Conservation (phyloP, 2,888 invertebrate genomes). For the Leistus spinibarbis region DNA sequence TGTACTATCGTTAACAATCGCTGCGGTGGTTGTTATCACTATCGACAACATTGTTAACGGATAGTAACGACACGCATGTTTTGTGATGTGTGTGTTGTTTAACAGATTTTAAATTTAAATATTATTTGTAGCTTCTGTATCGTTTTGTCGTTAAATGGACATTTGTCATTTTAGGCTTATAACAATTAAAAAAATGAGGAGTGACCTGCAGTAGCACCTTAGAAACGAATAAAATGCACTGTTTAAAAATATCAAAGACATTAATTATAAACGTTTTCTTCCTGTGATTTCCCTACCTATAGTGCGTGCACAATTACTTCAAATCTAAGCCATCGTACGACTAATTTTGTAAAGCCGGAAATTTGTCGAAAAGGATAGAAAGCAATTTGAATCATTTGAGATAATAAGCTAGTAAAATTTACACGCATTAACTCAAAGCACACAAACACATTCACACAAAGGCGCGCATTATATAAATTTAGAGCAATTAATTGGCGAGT, state of each 20-base stretch:
- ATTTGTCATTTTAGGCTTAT: no score
- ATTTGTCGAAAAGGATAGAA: conserved; percentile 15
- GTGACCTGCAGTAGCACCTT: no score
- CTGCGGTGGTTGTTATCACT: not conserved
- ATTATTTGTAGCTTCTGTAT: conserved; percentile 11
- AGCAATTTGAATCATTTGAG: conserved; percentile 12
- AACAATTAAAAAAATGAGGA: no score
- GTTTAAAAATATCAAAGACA: conserved; percentile 6
- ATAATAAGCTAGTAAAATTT: conserved; percentile 13
- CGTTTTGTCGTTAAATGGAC: no score
- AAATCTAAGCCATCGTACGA: not conserved
- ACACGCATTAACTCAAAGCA: conserved; percentile 17
- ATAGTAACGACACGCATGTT: conserved; percentile 31
- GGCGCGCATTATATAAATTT: conserved; percentile 10
- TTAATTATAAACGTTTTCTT: conserved; percentile 10
- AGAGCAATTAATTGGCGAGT: conserved; percentile 4
- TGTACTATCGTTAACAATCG: conserved; percentile 10
- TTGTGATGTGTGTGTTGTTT: not conserved
- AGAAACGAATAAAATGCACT: conserved; percentile 1
- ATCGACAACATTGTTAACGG: conserved; percentile 21
- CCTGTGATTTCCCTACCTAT: conserved; percentile 9
- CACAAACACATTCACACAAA: no score
- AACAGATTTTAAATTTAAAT: conserved; percentile 19
- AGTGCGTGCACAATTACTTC: not conserved
- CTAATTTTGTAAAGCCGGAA: conserved; percentile 22